Evolutionary conservation across 2,113 vertebrate species (phyloP).

Genomic region (Petrocephalus microphthalmus): DNA sequence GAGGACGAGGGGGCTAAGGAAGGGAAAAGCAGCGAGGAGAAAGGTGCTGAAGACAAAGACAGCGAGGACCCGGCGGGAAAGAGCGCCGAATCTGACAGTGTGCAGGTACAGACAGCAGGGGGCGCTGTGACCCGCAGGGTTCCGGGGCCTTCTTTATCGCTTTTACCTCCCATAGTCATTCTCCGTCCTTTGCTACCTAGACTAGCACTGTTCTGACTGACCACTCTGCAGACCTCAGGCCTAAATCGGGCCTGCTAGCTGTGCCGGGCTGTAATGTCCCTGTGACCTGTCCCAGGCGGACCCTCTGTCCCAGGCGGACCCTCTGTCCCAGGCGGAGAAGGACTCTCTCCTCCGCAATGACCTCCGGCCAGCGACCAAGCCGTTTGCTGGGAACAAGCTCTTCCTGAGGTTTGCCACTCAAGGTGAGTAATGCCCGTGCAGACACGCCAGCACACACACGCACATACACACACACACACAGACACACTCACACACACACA

Average conservation of each 20-base stretch:
- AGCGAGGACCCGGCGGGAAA: slow-evolving; percentile 42
- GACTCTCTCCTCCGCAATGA: slow-evolving; percentile 87
- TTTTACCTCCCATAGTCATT: not conserved
- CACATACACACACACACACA: no score
- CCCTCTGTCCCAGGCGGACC: slow-evolving; percentile 62
- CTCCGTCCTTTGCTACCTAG: not conserved
- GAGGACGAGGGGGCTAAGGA: slow-evolving; percentile 17
- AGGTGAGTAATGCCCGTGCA: not conserved
- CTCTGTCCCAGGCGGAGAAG: slow-evolving; percentile 75
- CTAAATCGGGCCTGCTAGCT: not conserved
- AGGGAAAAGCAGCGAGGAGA: slow-evolving; percentile 41
- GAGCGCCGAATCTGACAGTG: not conserved
- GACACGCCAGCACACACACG: not conserved
- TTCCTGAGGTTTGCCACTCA: slow-evolving; percentile 88
- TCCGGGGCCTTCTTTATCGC: no score
- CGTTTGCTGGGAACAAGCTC: slow-evolving; percentile 88
- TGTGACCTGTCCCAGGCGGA: no score
- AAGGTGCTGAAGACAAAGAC: slow-evolving; percentile 36
- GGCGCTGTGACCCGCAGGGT: not conserved
- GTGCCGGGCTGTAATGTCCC: not conserved
- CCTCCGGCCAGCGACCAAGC: slow-evolving; percentile 72
- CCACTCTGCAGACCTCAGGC: not conserved
- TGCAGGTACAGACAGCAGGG: slow-evolving; percentile 40
- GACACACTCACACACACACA: not conserved
- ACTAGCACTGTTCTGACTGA: not conserved